A percentile compares a stretch with the other conserved stretches of the same genome.
phyloP scores from a whole-genome alignment of 1,140 invertebrate species.

The Acromyrmex echinatior region DNA sequence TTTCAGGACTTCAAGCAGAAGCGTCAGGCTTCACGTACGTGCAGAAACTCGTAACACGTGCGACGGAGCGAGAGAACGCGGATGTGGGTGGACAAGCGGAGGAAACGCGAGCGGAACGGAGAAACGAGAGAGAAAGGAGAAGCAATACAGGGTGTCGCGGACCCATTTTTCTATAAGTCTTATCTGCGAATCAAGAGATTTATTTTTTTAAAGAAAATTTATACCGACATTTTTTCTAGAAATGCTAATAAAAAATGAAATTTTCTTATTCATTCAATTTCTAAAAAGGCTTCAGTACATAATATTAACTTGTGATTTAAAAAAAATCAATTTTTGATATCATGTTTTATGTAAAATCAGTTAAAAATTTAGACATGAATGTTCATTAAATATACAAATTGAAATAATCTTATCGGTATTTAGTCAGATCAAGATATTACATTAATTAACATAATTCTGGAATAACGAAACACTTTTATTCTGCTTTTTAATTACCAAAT shows the following conservation, averaged over 20 bases:
- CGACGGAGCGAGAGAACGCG: background rate
- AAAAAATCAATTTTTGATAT: background rate
- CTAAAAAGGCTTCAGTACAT: background rate
- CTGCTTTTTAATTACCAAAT: background rate
- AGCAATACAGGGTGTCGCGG: constrained; percentile 18
- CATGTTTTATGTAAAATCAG: background rate
- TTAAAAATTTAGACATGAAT: constrained; percentile 7
- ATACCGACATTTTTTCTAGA: background rate
- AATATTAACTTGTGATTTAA: background rate
- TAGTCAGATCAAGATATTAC: background rate
- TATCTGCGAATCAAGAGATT: background rate
- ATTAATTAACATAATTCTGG: background rate
- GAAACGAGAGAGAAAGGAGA: background rate
- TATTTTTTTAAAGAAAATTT: background rate
- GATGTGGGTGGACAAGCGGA: constrained; percentile 29
- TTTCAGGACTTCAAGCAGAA: constrained; percentile 58
- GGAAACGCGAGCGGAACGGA: background rate
- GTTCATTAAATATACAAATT: background rate
- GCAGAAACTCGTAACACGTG: constrained; percentile 43
- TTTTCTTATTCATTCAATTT: background rate
- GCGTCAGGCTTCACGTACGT: constrained; percentile 62
- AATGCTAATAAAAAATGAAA: background rate
- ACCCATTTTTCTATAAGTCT: background rate
- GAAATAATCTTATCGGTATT: background rate
- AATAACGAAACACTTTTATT: background rate